Evolutionary conservation across 2,888 invertebrate species (phyloP), one percentile per base, ranked within the genome.

Genomic region (Neuroscelio doddi): DNA sequence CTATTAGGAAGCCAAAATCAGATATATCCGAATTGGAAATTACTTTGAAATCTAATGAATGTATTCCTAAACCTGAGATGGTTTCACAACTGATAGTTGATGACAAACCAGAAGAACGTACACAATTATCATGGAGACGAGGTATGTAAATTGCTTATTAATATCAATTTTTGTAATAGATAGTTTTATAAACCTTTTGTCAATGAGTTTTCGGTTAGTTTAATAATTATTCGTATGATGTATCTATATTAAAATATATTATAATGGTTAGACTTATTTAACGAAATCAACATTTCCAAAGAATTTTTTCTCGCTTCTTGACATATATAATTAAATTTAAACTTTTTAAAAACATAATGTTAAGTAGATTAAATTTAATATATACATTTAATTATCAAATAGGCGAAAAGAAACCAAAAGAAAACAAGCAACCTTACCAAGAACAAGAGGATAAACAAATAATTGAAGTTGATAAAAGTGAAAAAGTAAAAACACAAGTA

Each of bases 371-470:
- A n/a, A n/a, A n/a, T n/a, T n/a, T n/a, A n/a, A n/a, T n/a, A n/a
- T n/a, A n/a, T n/a, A n/a, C n/a, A n/a, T n/a, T n/a, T n/a, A n/a
- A n/a, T n/a, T n/a, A n/a, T 39, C 32, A 47, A n/a, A 12, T 50
- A 65, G 36, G 49, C 50, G 32, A n/a, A 26, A 8, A 51, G 50
- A 64, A 38, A 52, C 52, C 2, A 66, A 70, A 45, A 71, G 74
- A 65, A 5, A 17, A 41, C 7, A 41, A 26, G 26, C 26, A 66
- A 52, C 66, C 71, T 0, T 69, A 72, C 8, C 76, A 78, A 30
- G 72, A 78, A 15, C 68, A 80, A 0, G 77, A 75, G 80, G 89
- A 90, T 57, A 88, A 87, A 46, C 57, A 63, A 14, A 52, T 77
- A 21, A 63, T 76, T 5, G 67, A 72, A 2, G 38, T 71, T 3